phyloP scores from a whole-genome alignment of 2,113 vertebrate species.

The Parus major region DNA sequence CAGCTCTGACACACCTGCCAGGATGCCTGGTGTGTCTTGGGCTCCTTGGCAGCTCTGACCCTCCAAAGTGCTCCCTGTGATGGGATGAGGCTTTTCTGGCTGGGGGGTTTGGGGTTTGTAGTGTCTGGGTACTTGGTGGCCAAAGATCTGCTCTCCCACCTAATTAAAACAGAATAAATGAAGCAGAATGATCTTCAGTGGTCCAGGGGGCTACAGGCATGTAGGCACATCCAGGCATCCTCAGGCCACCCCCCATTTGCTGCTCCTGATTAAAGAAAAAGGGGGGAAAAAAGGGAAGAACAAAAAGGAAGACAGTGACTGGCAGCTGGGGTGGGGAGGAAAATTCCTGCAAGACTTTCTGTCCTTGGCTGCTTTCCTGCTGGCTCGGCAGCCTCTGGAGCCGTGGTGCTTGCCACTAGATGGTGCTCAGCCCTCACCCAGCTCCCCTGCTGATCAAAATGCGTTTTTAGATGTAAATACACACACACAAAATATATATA shows the following conservation, averaged over 20 bases:
- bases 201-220: not conserved
- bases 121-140: not conserved
- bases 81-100: not conserved
- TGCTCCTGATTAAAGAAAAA: not conserved
- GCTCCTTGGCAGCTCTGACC: not conserved
- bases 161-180: not conserved
- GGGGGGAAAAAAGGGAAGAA: not conserved
- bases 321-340: not conserved
- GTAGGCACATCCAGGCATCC: not conserved
- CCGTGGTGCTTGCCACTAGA: slow-evolving; percentile 48
- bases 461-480: not conserved
- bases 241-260: not conserved
- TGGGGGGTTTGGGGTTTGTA: rapidly evolving
- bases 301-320: not conserved
- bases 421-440: slow-evolving; percentile 60
- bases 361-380: not conserved
- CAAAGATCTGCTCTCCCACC: not conserved
- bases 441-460: not conserved
- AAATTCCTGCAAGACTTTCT: slow-evolving; percentile 3
- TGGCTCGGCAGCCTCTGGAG: not conserved
- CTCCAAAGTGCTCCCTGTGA: not conserved
- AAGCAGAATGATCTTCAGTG: not conserved
- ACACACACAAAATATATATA: rapidly evolving
- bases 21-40: not conserved
- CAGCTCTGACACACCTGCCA: not conserved